Evolutionary conservation across 2,888 invertebrate genomes (phyloP), one percentile per base, ranked within the genome.

Genomic region (Leptinotarsa juncta): DNA sequence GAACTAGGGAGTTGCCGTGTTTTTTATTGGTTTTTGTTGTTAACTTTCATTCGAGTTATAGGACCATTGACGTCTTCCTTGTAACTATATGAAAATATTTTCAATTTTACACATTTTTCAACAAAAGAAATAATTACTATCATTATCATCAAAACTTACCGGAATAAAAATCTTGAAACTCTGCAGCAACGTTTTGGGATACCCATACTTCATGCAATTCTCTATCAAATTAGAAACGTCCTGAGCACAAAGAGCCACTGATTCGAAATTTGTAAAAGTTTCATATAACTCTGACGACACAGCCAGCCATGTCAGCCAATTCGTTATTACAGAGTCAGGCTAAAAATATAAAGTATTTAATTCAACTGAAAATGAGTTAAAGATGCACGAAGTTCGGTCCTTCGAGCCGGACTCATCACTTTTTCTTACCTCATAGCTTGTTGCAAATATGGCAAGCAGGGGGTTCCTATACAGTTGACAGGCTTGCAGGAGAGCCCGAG

Each of bases 121-220:
- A 42, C 2, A 32, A 10, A 10, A 32, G 1, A 10, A 32, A 7
- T 7, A 7, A 32, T 7, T 32, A 42, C 10, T 42, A 42, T 3
- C 3, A 42, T 5, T 32, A 32, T 10, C 10, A 42, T 42, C 14
- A n/a, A 51, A 16, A 70, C 72, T 72, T 20, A 93, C 93, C 80
- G 93, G 91, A 86, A 94, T 91, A 86, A 95, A 95, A 80, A 95
- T 91, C 65, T 90, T 87, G 83, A 94, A 91, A 76, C 94, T 93
- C 81, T 92, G 91, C 67, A 90, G 89, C 32, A 95, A 84, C 0
- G 92, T 92, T 55, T 89, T 88, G 7, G 92, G 87, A 81, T 91
- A 92, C 15, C 92, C 90, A 42, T 89, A 88, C 18, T 87, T 84
- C 12, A 94, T 85, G 79, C 91, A 90, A 42, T 89, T 85, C 76